A percentile compares a stretch with the other conserved stretches of the same genome.
Evolutionary conservation across 53 echinoderm and acorn worm species (phyloP).

Genomic region (Holothuria leucospilota): DNA sequence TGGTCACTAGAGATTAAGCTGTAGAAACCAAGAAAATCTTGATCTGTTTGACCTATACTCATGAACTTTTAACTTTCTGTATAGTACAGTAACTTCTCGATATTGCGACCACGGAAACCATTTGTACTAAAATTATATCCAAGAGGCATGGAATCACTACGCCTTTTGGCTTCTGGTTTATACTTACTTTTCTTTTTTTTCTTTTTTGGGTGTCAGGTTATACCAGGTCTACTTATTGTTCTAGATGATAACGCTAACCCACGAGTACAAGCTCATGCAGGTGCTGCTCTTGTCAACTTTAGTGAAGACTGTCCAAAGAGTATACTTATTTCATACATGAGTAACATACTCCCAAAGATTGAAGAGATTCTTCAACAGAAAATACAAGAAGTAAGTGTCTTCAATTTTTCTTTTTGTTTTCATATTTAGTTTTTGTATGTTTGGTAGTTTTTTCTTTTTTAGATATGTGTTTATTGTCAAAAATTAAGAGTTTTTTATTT

Average conservation of each 20-base stretch:
- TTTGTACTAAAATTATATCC: no score
- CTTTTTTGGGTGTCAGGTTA: constrained; percentile 57
- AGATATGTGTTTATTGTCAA: neutral
- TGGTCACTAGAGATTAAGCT: no score
- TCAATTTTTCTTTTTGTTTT: neutral
- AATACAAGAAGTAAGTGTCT: constrained; percentile 77
- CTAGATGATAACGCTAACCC: constrained; percentile 82
- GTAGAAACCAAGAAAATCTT: no score
- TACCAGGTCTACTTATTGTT: constrained; percentile 77
- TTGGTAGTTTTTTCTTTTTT: neutral
- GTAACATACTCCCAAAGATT: constrained; percentile 70
- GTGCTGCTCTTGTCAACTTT: constrained; percentile 97
- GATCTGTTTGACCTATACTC: no score
- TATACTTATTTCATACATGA: constrained; percentile 81
- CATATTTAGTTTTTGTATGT: neutral
- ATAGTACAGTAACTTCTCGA: no score
- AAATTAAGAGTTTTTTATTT: neutral
- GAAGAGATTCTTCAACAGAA: constrained; percentile 71
- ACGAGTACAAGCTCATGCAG: constrained; percentile 94
- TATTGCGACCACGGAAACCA: no score
- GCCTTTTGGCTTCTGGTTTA: no score
- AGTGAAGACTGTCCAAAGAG: constrained; percentile 98
- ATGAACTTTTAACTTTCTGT: no score
- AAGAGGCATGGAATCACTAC: no score
- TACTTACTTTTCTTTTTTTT: neutral